Evolutionary conservation across 1,140 invertebrate genomes (phyloP), one percentile per base, ranked within the genome.

Genomic region (Carposina sasakii): DNA sequence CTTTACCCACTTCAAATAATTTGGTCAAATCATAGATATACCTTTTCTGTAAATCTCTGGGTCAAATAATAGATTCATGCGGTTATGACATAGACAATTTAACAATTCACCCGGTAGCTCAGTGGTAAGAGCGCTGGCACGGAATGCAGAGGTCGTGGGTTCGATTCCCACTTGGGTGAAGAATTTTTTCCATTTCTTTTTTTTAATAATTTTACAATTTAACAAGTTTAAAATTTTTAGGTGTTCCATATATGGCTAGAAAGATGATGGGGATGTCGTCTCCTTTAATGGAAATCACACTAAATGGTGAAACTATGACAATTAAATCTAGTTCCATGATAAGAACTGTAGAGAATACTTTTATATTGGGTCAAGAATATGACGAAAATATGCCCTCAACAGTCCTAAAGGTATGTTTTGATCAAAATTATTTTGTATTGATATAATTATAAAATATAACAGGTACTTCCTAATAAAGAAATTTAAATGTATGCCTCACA

Each of bases 211-310:
- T 19, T 19, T 9, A 19, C 19, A 4, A 19, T n/a, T n/a, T 3
- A 37, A 8, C 20, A 37, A 33, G 13, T 19, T 39, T 10, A 21
- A 39, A 21, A 21, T 46, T 43, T 23, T 58, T 53, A 85, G 81
- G 81, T 66, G 77, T 83, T 9, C 89, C 89, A 23, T 90, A 81
- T 47, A 82, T 90, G 59, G 85, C 85, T 2, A 76, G 89, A 52
- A 90, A 90, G 81, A 88, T 90, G 87, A 90, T 91, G 87, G 57
- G 63, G 15, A 69, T 87, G 62, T 85, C 88, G 33, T 88, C 83
- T 54, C 89, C 89, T 22, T 65, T 77, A 23, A 76, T 91, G 67
- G 87, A 89, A 72, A 88, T 91, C 34, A 68, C 70, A 8, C 63
- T 85, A 26, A 71, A 88, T 40, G 84, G 83, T 31, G 85, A 88